Conservation (phyloP, 2,888 invertebrate genomes). For the Scelioninae gen. 2 region DNA sequence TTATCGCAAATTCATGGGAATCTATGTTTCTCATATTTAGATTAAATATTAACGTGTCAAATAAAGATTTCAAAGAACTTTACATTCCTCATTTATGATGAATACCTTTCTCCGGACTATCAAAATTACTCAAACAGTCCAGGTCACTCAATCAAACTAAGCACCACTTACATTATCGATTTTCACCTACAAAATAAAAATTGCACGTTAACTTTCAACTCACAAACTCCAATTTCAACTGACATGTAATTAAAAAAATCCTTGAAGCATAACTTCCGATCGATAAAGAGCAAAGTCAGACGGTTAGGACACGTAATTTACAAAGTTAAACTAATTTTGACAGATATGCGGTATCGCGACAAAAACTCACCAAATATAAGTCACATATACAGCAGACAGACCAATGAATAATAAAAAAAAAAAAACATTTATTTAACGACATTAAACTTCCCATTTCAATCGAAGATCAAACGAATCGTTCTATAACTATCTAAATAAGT, state of each 20-base stretch:
- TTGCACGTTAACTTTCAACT: slow-evolving; percentile 54
- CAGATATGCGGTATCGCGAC: slow-evolving; percentile 50
- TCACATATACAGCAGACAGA: slow-evolving; percentile 2
- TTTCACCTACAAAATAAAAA: slow-evolving; percentile 55
- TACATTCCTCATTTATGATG: slow-evolving; percentile 17
- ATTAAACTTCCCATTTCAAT: slow-evolving; percentile 10
- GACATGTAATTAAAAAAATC: slow-evolving; percentile 59
- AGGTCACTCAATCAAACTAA: slow-evolving; percentile 51
- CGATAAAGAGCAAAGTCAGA: slow-evolving; percentile 52
- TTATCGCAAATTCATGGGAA: no score
- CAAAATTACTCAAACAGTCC: slow-evolving; percentile 52
- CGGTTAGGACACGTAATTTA: slow-evolving; percentile 54
- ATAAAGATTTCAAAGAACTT: slow-evolving; percentile 16
- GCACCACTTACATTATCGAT: slow-evolving; percentile 56
- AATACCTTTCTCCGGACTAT: slow-evolving; percentile 28
- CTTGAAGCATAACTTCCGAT: slow-evolving; percentile 51
- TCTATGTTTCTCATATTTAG: background rate
- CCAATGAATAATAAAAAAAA: slow-evolving; percentile 2
- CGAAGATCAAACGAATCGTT: background rate
- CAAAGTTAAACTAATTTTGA: slow-evolving; percentile 55
- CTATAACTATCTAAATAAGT: slow-evolving; percentile 11
- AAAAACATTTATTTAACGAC: no score
- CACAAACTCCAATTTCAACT: slow-evolving; percentile 57
- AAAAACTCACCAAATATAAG: slow-evolving; percentile 18
- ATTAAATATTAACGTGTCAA: slow-evolving; percentile 6